A percentile compares a stretch with the other conserved stretches of the same genome.
Conservation (phyloP, 2,888 invertebrate genomes). For the Campopleginae sp. region DNA sequence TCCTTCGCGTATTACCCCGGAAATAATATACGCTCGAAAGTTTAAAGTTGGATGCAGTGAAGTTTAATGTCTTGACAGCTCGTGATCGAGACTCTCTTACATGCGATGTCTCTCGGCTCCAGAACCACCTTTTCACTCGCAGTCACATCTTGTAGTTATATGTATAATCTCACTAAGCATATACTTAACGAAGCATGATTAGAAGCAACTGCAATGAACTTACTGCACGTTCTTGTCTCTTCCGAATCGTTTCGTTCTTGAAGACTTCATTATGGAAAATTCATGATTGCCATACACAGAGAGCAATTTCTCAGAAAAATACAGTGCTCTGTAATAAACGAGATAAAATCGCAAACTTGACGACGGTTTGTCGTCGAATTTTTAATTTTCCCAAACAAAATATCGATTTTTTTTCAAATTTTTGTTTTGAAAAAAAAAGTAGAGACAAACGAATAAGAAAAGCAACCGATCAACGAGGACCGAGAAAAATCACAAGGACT, state of each 20-base stretch:
- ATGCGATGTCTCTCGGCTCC: background rate
- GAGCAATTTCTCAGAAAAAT: too few species aligned
- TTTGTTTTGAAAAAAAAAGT: background rate
- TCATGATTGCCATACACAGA: background rate
- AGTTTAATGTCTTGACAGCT: constrained; percentile 8
- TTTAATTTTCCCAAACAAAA: too few species aligned
- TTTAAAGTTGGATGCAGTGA: constrained; percentile 5
- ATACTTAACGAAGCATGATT: constrained; percentile 14
- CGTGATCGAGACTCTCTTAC: constrained; percentile 18
- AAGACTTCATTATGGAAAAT: background rate
- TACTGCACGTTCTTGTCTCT: background rate
- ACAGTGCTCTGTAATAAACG: too few species aligned
- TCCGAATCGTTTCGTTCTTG: background rate
- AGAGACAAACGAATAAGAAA: background rate
- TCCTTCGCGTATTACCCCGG: background rate
- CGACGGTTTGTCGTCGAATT: too few species aligned
- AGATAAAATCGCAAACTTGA: too few species aligned
- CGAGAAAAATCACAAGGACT: background rate
- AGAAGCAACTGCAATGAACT: background rate
- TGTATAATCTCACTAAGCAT: constrained; percentile 12
- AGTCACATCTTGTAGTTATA: background rate
- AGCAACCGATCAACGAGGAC: background rate
- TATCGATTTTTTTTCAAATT: too few species aligned
- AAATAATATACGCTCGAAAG: constrained; percentile 28
- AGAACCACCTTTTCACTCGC: constrained; percentile 14